Base-by-base conservation (phyloP, 2,888 invertebrate species). In the Tachystola acroxantha region DNA sequence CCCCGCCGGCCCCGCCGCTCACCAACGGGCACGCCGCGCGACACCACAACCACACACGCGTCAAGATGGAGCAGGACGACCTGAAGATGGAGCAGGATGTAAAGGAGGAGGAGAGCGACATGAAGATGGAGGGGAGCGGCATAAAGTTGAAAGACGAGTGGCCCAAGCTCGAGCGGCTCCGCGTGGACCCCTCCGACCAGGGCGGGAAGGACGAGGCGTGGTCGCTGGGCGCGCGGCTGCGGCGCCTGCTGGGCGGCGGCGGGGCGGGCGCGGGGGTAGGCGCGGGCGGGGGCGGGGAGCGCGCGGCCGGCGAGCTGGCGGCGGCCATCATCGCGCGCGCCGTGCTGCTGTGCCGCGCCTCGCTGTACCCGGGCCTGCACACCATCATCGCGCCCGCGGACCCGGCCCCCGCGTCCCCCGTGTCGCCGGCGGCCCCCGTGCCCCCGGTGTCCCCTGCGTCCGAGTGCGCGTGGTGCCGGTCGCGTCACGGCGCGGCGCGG, bases 331-430 rank as follows among this genome's bases (percentile, higher is more conserved):
- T 82, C 57, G 77, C 78, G 53, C 85, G 84, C 62, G 85, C 84
- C 43, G 69, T 82, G 66, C 65, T 81, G 45, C 60, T 80, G 63
- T 84, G 82, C 57, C 81, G 82, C 65, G 77, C 69, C 26, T 66
- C 70, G 58, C 77, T 84, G 40, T 90, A 90, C 80, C 86, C 90
- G 16, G 90, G 90, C 22, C 71, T 91, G 64, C 90, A 90, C 72
- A 89, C 88, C 47, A 90, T 90, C 61, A 81, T 89, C 38, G 86
- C 85, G 59, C 86, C 66, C 49, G 57, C 54, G 57, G 57, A 54
- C 57, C 63, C 41, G 57, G 57, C 42, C 33, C 25, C 19, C 34
- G 36, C 43, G 13, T 34, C 29, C 39, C 34, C 40, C 48, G 42
- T 32, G 34, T 42, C 34, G 39, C 42, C 35, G 40, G 45, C 35